Base-by-base conservation (phyloP, 1,140 invertebrate genomes). In the Venustaconcha ellipsiformis region DNA sequence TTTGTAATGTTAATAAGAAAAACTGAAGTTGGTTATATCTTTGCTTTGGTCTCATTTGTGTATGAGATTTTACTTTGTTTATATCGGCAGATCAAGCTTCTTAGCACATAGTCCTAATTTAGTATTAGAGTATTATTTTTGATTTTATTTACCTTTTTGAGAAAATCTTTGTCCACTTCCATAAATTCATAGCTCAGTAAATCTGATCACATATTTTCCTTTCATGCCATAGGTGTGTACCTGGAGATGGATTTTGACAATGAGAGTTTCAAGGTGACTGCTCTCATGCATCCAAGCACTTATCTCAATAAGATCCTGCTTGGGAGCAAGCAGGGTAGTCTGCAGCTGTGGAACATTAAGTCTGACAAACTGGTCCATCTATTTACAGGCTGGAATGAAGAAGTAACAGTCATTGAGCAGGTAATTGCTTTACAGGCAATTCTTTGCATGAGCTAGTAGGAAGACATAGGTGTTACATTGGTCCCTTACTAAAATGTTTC, bases 271-370 rank as follows among this genome's bases (percentile, higher is more conserved):
- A 91, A 93, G 83, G 94, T 98, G 15, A 94, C 94, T 0, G 91
- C 94, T 0, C 78, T 98, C 2, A 90, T 94, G 66, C 97, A 99
- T 92, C 97, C 97, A 3, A 93, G 92, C 64, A 97, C 97, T 0
- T 99, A 99, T 86, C 88, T 97, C 3, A 99, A 99, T 88, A 99
- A 99, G 91, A 93, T 99, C 66, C 88, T 99, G n/a, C 89, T 99
- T 66, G 97, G 95, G 17, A 97, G 96, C 82, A 91, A 94, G 70
- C 95, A 99, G 89, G 98, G 97, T 0, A 88, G 91, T 58, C 79
- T 99, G 74, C 96, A 98, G 83, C 88, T 99, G 65, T 97, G 96
- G 95, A 99, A 99, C 91, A 90, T 99, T 8, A 94, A 94, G 71
- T 93, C 93, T 20, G 80, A 93, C 69, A 95, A 94, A 85, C 90